phyloP scores from a whole-genome alignment of 2,113 vertebrate species.

The Ia io region DNA sequence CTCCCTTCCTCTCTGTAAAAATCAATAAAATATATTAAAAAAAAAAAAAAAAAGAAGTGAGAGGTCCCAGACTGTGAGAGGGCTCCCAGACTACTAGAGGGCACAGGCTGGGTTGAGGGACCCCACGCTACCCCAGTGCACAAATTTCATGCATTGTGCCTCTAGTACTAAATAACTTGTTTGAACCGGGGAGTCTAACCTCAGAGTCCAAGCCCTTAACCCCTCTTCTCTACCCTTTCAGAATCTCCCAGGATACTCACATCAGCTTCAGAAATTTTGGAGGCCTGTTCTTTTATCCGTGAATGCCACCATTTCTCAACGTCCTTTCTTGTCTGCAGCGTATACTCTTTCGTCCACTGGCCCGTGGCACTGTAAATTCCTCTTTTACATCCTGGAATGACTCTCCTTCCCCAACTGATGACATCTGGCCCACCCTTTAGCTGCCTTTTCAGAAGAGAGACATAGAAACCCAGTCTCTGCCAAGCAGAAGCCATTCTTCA shows the following conservation, averaged over 20 bases:
- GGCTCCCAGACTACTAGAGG: no score
- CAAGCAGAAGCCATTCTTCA: conserved; percentile 81
- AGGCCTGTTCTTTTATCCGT: conserved; percentile 87
- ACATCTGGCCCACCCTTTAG: background rate
- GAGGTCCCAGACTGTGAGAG: no score
- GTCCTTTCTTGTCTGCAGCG: conserved; percentile 85
- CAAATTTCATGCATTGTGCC: no score
- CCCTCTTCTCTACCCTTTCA: background rate
- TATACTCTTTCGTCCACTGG: conserved; percentile 91
- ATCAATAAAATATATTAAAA: no score
- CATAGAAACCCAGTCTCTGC: conserved; percentile 71
- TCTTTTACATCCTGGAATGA: conserved; percentile 68
- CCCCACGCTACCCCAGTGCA: no score
- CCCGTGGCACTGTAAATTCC: conserved; percentile 91
- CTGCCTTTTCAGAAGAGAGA: conserved; percentile 72
- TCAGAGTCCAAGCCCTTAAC: background rate
- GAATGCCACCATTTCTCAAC: conserved; percentile 93
- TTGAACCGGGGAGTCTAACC: background rate
- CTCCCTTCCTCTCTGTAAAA: no score
- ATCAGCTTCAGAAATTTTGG: conserved; percentile 77
- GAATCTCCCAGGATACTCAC: conserved; percentile 80
- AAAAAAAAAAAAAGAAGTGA: no score
- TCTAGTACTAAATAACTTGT: background rate
- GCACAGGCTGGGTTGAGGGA: no score
- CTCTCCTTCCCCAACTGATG: conserved; percentile 57